Evolutionary conservation across 1,140 invertebrate genomes (phyloP), one percentile per base, ranked within the genome.

Genomic region (Pseudomyrmex gracilis): DNA sequence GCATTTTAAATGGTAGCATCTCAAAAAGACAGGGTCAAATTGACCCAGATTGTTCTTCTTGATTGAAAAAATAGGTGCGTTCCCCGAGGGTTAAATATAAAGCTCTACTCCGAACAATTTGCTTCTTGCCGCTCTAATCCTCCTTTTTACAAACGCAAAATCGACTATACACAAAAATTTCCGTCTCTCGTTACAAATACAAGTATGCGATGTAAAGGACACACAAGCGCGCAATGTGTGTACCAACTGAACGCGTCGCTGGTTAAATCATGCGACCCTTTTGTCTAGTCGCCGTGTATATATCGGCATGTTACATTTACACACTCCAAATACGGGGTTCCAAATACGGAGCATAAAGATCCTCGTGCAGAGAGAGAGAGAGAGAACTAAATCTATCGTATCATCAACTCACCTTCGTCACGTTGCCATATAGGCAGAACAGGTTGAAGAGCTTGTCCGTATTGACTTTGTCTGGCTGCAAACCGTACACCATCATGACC

Each of bases 381-480:
- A 12, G 1, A 9, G 3, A 22, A 12, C 1, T 13, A 68, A 1
- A 2, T n/a, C 12, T 4, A 10, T 8, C 4, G 4, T 34, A 2
- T n/a, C 10, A 13, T 15, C 13, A 10, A 55, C 80, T 10, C 74
- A 99, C 98, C 96, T 98, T 97, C 68, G 98, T 97, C 85, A 99
- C 98, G 93, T 99, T 99, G 84, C 99, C 99, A 94, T 99, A 99
- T 53, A 99, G 96, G 95, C 99, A 99, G 94, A 99, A 98, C 73
- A 99, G 95, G 95, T 99, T 99, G 96, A 99, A 99, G n/a, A 99
- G 95, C 91, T 97, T 97, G 93, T 99, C 98, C 84, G 98, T 97
- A 94, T 99, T 99, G 92, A 99, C 98, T 92, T 98, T 98, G 86
- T 98, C 96, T 63, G 97, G 96, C 92, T 98, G 98, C 17, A 99